Conservation (phyloP, 2,888 invertebrate species). For the Stenolophus ochropezus region DNA sequence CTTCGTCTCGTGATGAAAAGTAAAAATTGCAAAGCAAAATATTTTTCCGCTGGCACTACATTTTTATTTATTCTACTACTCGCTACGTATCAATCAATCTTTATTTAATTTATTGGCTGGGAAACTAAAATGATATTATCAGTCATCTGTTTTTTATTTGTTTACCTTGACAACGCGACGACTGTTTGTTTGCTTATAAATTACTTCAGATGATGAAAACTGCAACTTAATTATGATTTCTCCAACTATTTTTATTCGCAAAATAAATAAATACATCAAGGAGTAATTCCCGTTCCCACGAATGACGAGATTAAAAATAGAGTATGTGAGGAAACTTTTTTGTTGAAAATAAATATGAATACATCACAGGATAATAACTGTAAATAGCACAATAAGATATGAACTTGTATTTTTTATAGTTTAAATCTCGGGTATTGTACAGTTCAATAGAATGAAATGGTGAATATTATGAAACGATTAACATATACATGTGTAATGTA, state of each 20-base stretch:
- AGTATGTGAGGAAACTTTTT: neutral
- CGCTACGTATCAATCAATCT: neutral
- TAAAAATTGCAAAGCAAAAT: neutral
- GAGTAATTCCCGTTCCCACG: neutral
- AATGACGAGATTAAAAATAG: neutral
- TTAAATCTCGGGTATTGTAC: no score
- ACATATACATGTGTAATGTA: no score
- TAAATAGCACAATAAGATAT: no score
- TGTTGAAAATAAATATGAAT: no score
- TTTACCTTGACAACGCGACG: constrained; percentile 24
- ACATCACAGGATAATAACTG: no score
- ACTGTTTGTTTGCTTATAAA: constrained; percentile 19
- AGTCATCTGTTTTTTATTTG: constrained; percentile 20
- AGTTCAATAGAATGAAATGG: no score
- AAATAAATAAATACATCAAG: neutral
- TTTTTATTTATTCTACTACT: constrained; percentile 5
- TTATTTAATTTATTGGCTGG: constrained; percentile 19
- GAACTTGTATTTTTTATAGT: no score
- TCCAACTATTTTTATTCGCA: constrained; percentile 3
- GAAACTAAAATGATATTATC: constrained; percentile 20
- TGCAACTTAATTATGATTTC: constrained; percentile 9
- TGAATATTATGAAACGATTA: no score
- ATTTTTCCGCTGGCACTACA: neutral
- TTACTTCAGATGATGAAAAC: constrained; percentile 18
- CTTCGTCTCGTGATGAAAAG: neutral